Evolutionary conservation across 1,140 invertebrate genomes (phyloP).

Genomic region (Sycophaga agraensis): DNA sequence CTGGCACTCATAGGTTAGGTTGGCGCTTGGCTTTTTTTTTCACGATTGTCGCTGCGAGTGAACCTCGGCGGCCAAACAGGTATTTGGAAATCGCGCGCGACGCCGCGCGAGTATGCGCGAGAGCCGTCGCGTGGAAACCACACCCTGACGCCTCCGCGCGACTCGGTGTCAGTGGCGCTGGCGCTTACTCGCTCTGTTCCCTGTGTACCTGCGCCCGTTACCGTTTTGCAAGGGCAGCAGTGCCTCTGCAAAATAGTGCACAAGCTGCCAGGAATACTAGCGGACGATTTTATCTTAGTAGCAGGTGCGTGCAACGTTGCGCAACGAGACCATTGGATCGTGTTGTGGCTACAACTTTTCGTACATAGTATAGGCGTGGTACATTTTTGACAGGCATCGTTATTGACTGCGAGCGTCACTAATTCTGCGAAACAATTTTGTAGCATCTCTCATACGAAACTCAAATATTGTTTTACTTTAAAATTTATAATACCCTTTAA

Average conservation of each 20-base stretch:
- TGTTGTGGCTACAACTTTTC: background rate
- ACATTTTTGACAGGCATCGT: background rate
- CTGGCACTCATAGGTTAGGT: background rate
- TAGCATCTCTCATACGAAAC: too few relatives aligned
- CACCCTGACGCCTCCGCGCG: conserved; percentile 7
- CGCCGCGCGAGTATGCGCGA: background rate
- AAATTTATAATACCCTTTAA: too few relatives aligned
- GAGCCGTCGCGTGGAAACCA: background rate
- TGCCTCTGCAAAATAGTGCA: background rate
- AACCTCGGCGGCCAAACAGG: too few relatives aligned
- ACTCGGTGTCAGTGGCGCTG: too few relatives aligned
- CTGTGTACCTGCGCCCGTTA: background rate
- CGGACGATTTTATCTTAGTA: background rate
- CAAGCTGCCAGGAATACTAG: too few relatives aligned
- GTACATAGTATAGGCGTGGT: background rate
- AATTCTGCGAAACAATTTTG: too few relatives aligned
- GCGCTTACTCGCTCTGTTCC: background rate
- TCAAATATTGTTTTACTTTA: too few relatives aligned
- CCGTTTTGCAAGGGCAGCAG: background rate
- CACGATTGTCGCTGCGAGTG: background rate
- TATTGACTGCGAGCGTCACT: too few relatives aligned
- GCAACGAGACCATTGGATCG: background rate
- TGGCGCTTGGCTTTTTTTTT: background rate
- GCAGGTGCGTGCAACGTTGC: background rate
- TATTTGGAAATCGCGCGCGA: too few relatives aligned